These are phyloP conservation scores for Hoplodrina blanda DNA, from an alignment of 2,888 invertebrate species.

Conservation along the genomic window DNA sequence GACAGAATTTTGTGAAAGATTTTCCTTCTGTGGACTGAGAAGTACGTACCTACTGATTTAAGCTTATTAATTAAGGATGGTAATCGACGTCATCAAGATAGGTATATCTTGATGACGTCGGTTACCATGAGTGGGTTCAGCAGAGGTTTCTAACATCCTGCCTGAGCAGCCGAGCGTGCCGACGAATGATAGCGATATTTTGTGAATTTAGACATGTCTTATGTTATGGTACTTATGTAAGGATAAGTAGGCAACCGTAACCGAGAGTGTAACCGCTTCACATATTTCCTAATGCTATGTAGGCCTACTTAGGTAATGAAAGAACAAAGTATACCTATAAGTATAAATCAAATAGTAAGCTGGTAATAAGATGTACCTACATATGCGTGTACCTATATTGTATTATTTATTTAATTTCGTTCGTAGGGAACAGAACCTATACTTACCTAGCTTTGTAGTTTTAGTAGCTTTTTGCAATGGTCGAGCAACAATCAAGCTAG, in stretches of 20 bases:
- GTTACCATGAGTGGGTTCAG: conserved; percentile 16
- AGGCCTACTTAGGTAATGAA: conserved; percentile 3
- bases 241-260: conserved; percentile 23
- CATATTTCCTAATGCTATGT: not conserved
- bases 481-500: not conserved
- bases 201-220: conserved; percentile 17
- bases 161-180: conserved; percentile 14
- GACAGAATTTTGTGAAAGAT: conserved; percentile 96
- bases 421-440: not conserved
- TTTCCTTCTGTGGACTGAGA: conserved; percentile 95
- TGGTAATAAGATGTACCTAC: not conserved
- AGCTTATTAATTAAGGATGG: conserved; percentile 9
- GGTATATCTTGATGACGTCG: not conserved
- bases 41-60: conserved; percentile 86
- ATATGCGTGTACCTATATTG: no score
- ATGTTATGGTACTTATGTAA: not conserved
- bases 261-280: conserved; percentile 4
- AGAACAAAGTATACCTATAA: not conserved
- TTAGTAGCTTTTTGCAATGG: no score
- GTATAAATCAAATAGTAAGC: no score
- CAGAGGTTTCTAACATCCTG: conserved; percentile 2
- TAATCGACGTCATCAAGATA: no score
- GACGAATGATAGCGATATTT: conserved; percentile 10
- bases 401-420: not conserved
- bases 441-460: not conserved